A percentile compares a stretch with the other conserved stretches of the same genome.
Conservation (phyloP, 2,113 vertebrate genomes). For the Rhabdornis inornatus region DNA sequence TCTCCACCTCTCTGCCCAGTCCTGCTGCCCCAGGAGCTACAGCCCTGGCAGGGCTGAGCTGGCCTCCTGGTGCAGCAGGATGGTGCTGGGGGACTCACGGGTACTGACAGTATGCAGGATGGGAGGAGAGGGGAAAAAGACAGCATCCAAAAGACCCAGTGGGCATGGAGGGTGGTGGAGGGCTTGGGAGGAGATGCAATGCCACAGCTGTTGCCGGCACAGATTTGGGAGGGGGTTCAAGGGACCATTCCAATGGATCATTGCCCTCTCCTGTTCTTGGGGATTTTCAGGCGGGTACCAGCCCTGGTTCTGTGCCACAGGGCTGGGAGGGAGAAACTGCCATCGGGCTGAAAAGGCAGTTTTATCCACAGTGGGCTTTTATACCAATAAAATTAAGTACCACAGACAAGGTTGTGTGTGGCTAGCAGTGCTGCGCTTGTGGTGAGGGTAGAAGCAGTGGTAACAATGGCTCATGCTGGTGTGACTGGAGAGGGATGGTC, state of each 20-base stretch:
- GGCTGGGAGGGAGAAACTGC: slow-evolving; percentile 2
- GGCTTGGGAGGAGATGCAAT: neutral
- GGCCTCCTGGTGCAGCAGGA: neutral
- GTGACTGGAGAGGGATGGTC: fast-evolving
- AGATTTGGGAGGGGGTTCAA: neutral
- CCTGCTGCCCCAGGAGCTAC: neutral
- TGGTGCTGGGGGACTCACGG: neutral
- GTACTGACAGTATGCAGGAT: neutral
- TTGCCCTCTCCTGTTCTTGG: neutral
- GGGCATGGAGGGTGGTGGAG: neutral
- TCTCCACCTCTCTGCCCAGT: neutral
- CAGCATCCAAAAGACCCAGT: neutral
- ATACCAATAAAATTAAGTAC: slow-evolving; percentile 52
- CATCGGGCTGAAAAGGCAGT: neutral
- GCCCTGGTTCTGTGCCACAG: neutral
- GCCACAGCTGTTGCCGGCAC: neutral
- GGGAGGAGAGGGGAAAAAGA: neutral
- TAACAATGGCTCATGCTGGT: neutral
- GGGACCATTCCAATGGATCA: neutral
- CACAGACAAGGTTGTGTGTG: neutral
- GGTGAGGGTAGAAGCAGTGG: neutral
- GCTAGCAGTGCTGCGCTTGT: fast-evolving
- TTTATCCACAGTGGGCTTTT: slow-evolving; percentile 51
- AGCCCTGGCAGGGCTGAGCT: fast-evolving
- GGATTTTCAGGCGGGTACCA: slow-evolving; percentile 5